Evolutionary conservation across 2,888 invertebrate species (phyloP), one percentile per base, ranked within the genome.

Genomic region (Megastigmus dorsalis): DNA sequence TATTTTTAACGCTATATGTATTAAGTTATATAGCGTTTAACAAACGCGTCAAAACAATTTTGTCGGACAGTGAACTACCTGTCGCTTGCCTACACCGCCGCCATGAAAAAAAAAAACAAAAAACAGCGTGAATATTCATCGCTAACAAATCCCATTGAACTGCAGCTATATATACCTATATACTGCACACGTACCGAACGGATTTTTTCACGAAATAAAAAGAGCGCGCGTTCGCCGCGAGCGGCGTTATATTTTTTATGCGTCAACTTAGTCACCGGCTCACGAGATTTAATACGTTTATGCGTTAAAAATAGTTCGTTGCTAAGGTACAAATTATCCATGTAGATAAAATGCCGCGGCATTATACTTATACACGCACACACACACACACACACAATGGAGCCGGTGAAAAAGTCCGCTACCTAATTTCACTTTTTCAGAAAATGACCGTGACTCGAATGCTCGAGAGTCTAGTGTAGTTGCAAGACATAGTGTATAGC

Each of bases 351-450:
- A 50, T 62, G 33, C 13, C n/a, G 15, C 4, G 13, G n/a, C 33
- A 41, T 13, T 33, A 33, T 6, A 30, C 15, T 43, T 0, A 45
- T 20, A 30, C 48, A 48, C 26, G 18, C 13, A 30, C 5, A 15
- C 15, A 36, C 6, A 36, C 10, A 41, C n/a, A 26, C 0, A 15
- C 26, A 33, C n/a, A 20, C 20, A 33, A 48, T 0, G n/a, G n/a
- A 30, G 26, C 15, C 48, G 57, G 52, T 63, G 74, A 69, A 75
- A 75, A 71, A 66, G 54, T n/a, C 23, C 55, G 36, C 63, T 41
- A 71, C 67, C 67, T 70, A 75, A 75, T 75, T 75, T 75, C 67
- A 67, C 75, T 75, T 67, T 75, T 75, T 67, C 67, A 66, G 57
- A 75, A 48, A 66, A 71, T 48, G 75, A 52, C 75, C 75, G 38